These are phyloP conservation scores for Sciurus niger DNA, from an alignment of 2,113 vertebrate genomes.

Conservation along the genomic window DNA sequence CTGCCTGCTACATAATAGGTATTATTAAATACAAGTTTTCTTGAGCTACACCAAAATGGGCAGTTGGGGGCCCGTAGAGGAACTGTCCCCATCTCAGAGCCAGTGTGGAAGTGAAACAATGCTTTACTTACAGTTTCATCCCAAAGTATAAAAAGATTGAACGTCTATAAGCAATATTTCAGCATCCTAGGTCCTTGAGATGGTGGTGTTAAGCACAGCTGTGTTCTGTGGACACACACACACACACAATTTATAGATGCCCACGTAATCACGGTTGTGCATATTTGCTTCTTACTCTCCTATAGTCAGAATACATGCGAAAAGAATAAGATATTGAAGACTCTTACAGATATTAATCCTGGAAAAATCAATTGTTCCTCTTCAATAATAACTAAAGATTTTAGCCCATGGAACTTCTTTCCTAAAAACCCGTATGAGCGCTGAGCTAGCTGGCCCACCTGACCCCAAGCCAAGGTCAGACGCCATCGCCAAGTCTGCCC, in stretches of 20 bases:
- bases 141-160: not conserved
- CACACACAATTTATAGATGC: not conserved
- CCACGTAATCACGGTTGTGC: not conserved
- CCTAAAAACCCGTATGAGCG: not conserved
- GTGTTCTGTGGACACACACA: not conserved
- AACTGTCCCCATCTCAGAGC: not conserved
- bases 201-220: not conserved
- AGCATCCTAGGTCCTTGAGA: not conserved
- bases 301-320: not conserved
- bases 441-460: too few species aligned
- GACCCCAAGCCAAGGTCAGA: too few species aligned
- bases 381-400: constrained; percentile 1
- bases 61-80: not conserved
- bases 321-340: constrained; percentile 37
- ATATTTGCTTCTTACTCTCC: not conserved
- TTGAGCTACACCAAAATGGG: not conserved
- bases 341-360: not conserved
- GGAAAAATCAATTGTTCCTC: not conserved
- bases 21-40: not conserved
- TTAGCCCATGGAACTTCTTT: not conserved
- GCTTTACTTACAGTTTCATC: not conserved
- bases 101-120: not conserved
- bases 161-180: constrained; percentile 30
- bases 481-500: too few species aligned
- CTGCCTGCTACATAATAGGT: not conserved